Evolutionary conservation across 2,113 vertebrate species (phyloP).

Genomic region (Chauna torquata): DNA sequence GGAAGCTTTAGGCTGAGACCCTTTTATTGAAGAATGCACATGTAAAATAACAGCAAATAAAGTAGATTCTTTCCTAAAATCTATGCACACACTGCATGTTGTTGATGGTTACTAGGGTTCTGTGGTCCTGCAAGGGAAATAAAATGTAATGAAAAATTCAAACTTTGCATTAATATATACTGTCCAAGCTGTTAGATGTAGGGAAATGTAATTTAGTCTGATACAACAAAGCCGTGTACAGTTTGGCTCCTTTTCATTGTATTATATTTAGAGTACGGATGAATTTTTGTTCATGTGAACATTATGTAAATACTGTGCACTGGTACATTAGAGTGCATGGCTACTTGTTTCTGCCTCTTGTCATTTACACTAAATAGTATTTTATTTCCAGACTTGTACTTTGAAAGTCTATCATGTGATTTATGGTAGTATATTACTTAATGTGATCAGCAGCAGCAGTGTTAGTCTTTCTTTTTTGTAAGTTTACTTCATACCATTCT

Average conservation of each 20-base stretch:
- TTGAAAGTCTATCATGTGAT: background rate
- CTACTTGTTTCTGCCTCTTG: background rate
- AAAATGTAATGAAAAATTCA: background rate
- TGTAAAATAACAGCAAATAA: background rate
- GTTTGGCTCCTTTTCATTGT: background rate
- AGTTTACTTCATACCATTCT: background rate
- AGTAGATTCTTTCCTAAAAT: background rate
- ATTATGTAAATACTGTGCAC: background rate
- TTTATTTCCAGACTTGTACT: background rate
- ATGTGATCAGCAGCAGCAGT: background rate
- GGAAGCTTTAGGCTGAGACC: background rate
- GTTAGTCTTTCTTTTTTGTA: background rate
- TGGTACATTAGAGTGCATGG: accelerated
- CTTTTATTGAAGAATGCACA: background rate
- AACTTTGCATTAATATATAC: background rate
- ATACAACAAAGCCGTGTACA: background rate
- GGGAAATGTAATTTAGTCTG: background rate
- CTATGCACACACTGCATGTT: background rate
- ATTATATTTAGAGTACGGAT: background rate
- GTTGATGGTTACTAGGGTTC: background rate
- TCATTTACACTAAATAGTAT: background rate
- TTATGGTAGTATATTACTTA: background rate
- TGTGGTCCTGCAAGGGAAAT: background rate
- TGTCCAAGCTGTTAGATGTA: background rate
- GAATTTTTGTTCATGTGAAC: background rate